Base-by-base conservation (phyloP, 37 sponge, comb jelly and placozoan species). In the Halisarca cf. caerulea region DNA sequence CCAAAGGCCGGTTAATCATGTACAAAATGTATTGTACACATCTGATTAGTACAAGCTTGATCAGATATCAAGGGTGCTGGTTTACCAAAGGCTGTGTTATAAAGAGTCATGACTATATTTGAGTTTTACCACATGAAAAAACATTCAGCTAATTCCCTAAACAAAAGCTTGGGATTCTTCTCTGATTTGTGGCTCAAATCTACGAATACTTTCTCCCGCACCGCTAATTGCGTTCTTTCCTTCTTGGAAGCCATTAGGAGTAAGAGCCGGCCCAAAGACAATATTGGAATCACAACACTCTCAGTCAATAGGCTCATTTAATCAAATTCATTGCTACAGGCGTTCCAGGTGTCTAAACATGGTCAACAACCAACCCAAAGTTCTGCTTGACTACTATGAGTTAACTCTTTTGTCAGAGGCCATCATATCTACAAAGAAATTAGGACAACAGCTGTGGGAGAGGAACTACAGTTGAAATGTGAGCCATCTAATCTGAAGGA, bases 171-270 rank as follows among this genome's bases (percentile, higher is more conserved):
- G 18, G 72, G 72, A 71, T 36, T 71, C 18, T 6, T 36, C 20
- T 36, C 72, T 34, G 39, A 71, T 18, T 37, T 71, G 72, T 18
- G 72, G 72, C 14, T 71, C 6, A 71, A 6, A 34, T 71, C 28
- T 8, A n/a, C n/a, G n/a, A n/a, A n/a, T n/a, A 71, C 40, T 71
- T 71, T 71, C 72, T 71, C 72, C 28, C 32, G 5, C 72, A 71
- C 8, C 18, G 40, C 32, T 33, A 71, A 39, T 34, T 71, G 40
- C 18, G 14, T 71, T 36, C 72, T 71, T 71, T 71, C 72, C 39
- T 71, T 71, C 5, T n/a, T n/a, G n/a, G n/a, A n/a, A n/a, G n/a
- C n/a, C n/a, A n/a, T n/a, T n/a, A n/a, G n/a, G 15, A 54, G 57
- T 17, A 11, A 54, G 57, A 11, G 11, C 15, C 57, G 17, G 57